phyloP scores from a whole-genome alignment of 2,888 invertebrate genomes.

The Drosophila suboccidentalis region DNA sequence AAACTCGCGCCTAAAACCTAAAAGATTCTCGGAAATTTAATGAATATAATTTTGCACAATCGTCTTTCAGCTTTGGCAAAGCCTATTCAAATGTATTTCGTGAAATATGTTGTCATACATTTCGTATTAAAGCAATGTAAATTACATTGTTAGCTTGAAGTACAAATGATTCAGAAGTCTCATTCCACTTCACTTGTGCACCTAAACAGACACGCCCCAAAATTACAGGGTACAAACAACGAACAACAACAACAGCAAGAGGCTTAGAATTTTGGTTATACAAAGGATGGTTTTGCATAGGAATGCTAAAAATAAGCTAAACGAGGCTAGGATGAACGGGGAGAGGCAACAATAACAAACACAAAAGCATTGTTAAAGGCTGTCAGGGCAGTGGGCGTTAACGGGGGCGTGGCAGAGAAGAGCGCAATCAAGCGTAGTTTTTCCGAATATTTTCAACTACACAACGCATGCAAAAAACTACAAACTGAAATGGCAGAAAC shows the following conservation, averaged over 20 bases:
- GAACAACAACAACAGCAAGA: constrained; percentile 22
- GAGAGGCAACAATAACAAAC: constrained; percentile 30
- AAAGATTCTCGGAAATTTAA: constrained; percentile 1
- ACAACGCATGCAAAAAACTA: constrained; percentile 61
- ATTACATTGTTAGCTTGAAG: constrained; percentile 14
- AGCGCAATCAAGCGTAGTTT: constrained; percentile 65
- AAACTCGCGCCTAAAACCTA: not conserved
- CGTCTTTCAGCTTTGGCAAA: not conserved
- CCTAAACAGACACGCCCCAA: constrained; percentile 29
- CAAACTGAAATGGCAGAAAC: constrained; percentile 43
- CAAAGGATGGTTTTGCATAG: constrained; percentile 54
- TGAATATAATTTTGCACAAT: constrained; percentile 4
- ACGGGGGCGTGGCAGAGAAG: constrained; percentile 52
- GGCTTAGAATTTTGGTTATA: constrained; percentile 47
- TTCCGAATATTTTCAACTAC: constrained; percentile 54
- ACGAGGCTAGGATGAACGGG: not conserved
- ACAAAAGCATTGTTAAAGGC: constrained; percentile 31
- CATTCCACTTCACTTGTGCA: constrained; percentile 16
- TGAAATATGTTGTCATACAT: constrained; percentile 11
- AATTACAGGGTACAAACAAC: constrained; percentile 51
- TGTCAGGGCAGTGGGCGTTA: constrained; percentile 8
- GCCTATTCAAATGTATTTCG: constrained; percentile 7
- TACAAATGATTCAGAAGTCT: constrained; percentile 1
- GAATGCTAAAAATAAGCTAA: constrained; percentile 59
- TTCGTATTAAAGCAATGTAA: constrained; percentile 5